phyloP scores from a whole-genome alignment of 2,113 vertebrate species.

The Antennarius striatus region DNA sequence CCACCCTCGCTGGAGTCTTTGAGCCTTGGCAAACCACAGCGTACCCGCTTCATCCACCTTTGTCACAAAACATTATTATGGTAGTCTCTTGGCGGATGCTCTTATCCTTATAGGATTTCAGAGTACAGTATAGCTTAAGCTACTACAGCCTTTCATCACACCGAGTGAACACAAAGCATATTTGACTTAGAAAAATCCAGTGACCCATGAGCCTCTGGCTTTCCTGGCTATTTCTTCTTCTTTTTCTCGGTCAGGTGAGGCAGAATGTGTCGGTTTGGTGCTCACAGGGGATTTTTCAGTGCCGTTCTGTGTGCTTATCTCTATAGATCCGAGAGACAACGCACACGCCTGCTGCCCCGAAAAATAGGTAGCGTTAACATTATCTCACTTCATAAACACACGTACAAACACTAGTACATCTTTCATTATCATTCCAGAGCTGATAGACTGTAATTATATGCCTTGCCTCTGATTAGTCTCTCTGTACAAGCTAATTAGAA shows the following conservation, averaged over 20 bases:
- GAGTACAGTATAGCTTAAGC: constrained; percentile 18
- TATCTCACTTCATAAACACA: constrained; percentile 17
- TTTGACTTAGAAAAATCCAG: constrained; percentile 50
- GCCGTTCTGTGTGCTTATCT: constrained; percentile 19
- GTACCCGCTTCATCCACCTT: constrained; percentile 32
- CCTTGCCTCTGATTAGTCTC: constrained; percentile 77
- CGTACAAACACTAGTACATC: constrained; percentile 34
- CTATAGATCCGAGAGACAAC: constrained; percentile 38
- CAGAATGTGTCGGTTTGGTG: constrained; percentile 21
- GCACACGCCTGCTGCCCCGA: constrained; percentile 8
- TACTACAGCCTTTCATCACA: constrained; percentile 41
- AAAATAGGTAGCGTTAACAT: neutral
- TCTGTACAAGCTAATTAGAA: constrained; percentile 79
- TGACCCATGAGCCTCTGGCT: constrained; percentile 28
- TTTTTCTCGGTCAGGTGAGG: constrained; percentile 50
- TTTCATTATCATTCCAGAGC: constrained; percentile 75
- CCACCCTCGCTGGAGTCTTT: constrained; percentile 5
- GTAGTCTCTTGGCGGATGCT: constrained; percentile 53
- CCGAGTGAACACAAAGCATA: constrained; percentile 19
- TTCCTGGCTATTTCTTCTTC: constrained; percentile 46
- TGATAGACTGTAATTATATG: constrained; percentile 78
- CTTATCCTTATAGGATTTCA: constrained; percentile 44
- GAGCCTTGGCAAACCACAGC: constrained; percentile 25
- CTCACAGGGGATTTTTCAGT: constrained; percentile 39
- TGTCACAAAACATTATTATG: constrained; percentile 47